Conservation (phyloP, 2,888 invertebrate species). For the Troides helena region DNA sequence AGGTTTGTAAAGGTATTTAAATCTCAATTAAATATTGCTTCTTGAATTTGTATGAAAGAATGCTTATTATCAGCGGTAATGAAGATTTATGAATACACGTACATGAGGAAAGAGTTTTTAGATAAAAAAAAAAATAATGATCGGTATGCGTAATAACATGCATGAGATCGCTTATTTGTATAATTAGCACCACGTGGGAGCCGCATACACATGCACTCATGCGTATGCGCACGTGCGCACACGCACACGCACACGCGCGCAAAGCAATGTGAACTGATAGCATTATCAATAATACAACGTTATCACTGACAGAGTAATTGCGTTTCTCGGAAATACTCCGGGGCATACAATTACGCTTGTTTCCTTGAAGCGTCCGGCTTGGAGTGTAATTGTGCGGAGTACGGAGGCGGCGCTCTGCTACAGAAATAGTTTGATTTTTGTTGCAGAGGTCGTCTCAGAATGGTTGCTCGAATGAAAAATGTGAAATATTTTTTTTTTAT, state of each 20-base stretch:
- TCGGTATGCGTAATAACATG: neutral
- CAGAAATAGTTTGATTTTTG: slow-evolving; percentile 34
- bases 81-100: too few species aligned
- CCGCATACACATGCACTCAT: neutral
- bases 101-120: too few species aligned
- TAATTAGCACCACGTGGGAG: slow-evolving; percentile 7
- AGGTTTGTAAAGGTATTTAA: too few species aligned
- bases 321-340: slow-evolving; percentile 59
- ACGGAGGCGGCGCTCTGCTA: slow-evolving; percentile 21
- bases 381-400: slow-evolving; percentile 49
- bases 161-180: neutral
- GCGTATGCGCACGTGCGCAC: neutral
- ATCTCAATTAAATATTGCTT: too few species aligned
- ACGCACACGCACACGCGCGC: slow-evolving; percentile 5
- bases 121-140: too few species aligned
- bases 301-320: slow-evolving; percentile 62
- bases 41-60: too few species aligned
- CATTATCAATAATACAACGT: slow-evolving; percentile 56
- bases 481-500: neutral
- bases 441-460: neutral
- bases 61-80: too few species aligned
- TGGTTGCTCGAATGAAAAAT: neutral
- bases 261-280: slow-evolving; percentile 53
- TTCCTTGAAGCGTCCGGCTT: slow-evolving; percentile 60
- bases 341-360: slow-evolving; percentile 61